These are phyloP conservation scores for Copidosoma aretas DNA, from an alignment of 2,888 invertebrate species.

Conservation along the genomic window DNA sequence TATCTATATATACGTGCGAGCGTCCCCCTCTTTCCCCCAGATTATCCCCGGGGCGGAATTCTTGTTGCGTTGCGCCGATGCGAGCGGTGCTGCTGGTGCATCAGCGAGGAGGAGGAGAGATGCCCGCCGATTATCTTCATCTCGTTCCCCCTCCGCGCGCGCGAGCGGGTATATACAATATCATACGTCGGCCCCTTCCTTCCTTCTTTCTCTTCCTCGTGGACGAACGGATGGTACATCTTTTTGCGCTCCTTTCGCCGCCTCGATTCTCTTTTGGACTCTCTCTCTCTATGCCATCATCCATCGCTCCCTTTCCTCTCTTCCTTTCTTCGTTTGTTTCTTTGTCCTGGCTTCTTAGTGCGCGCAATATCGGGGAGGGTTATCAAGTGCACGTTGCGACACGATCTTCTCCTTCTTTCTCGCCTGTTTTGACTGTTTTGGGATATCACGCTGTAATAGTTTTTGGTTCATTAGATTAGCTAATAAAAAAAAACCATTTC, in stretches of 20 bases:
- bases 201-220: neutral
- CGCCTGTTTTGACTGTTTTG: neutral
- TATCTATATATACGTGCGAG: no score
- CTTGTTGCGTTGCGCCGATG: conserved; percentile 17
- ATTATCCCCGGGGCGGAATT: conserved; percentile 44
- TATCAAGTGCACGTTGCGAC: neutral
- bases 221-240: conserved; percentile 1
- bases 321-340: neutral
- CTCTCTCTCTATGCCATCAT: neutral
- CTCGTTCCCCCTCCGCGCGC: conserved; percentile 4
- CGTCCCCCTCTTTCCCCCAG: conserved; percentile 6
- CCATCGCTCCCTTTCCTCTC: neutral
- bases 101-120: conserved; percentile 9
- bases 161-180: neutral
- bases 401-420: neutral
- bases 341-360: neutral
- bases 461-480: no score
- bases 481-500: no score
- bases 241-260: neutral
- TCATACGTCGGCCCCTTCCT: conserved; percentile 1
- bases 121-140: conserved; percentile 33
- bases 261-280: neutral
- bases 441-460: no score
- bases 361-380: neutral
- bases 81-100: neutral